Evolutionary conservation across 2,888 invertebrate species (phyloP).

Genomic region (Glaucopsyche alexis): DNA sequence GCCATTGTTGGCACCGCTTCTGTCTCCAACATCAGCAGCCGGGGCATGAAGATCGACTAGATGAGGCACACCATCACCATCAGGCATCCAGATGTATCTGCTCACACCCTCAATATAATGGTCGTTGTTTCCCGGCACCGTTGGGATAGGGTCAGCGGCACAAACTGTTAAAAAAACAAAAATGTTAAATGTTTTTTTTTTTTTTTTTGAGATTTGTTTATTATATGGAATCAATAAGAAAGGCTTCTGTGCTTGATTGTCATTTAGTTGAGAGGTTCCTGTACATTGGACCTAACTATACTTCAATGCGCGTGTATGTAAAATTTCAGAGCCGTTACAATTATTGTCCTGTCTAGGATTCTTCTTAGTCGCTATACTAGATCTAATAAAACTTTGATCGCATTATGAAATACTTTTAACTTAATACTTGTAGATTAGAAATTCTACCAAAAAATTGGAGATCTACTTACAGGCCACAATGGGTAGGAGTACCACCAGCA

Average conservation of each 20-base stretch:
- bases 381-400: too few relatives aligned
- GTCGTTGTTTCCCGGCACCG: conserved; percentile 48
- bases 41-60: conserved; percentile 51
- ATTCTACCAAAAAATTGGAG: too few relatives aligned
- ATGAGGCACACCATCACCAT: conserved; percentile 46
- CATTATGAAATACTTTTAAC: too few relatives aligned
- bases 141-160: conserved; percentile 41
- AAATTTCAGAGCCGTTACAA: too few relatives aligned
- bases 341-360: too few relatives aligned
- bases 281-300: too few relatives aligned
- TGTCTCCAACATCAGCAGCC: conserved; percentile 38
- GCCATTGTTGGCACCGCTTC: conserved; percentile 48
- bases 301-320: too few relatives aligned
- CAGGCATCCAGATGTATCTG: conserved; percentile 57
- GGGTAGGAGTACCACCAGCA: conserved; percentile 24
- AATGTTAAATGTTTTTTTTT: too few relatives aligned
- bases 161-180: conserved; percentile 2
- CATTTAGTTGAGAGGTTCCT: too few relatives aligned
- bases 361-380: too few relatives aligned
- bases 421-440: too few relatives aligned
- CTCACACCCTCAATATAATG: conserved; percentile 50
- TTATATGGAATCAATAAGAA: not conserved
- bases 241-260: too few relatives aligned
- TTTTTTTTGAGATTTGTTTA: not conserved
- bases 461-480: conserved; percentile 32